Evolutionary conservation across 1,140 invertebrate species (phyloP), one percentile per base, ranked within the genome.

Genomic region (Centruroides sculpturatus): DNA sequence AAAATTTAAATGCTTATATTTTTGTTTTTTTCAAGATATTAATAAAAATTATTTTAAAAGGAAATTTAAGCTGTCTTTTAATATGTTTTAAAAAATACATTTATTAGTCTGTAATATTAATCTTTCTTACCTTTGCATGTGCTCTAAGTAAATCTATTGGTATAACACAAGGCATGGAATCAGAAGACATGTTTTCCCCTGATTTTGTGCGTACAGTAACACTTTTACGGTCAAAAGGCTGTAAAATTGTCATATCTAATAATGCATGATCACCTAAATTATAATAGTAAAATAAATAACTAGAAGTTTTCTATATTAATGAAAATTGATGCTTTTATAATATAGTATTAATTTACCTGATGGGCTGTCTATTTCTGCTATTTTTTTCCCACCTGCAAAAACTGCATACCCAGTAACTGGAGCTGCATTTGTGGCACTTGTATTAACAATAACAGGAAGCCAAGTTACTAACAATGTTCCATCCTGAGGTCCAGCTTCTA

Each of bases 401-500:
- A 99, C 90, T 67, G 92, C 86, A 78, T 98, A 99, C 67, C 95
- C 94, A 68, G 90, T 94, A 69, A 99, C 91, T 5, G 81, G 74
- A 9, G 82, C 79, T 51, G 81, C 75, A 69, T 82, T 80, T 68
- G 88, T 86, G 69, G 89, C 86, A 67, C 82, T 81, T 63, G 84
- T 79, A 62, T 75, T 78, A 59, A 77, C 76, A 61, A 84, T 85
- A 71, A 98, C 93, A 65, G 96, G 95, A 73, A 95, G 85, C 96
- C 96, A 99, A 66, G 95, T 98, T 69, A 99, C 89, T 71, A 98
- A 80, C 71, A 99, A 82, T 67, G 92, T 97, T 70, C 95, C 95
- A 76, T 97, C 92, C 80, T 98, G 94, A 70, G 95, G 95, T 68
- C 95, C 95, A 73, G 89, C 83, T 81, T 99, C 95, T 71, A 98